Evolutionary conservation across 2,888 invertebrate species (phyloP), one percentile per base, ranked within the genome.

Genomic region (Geophilus truncorum): DNA sequence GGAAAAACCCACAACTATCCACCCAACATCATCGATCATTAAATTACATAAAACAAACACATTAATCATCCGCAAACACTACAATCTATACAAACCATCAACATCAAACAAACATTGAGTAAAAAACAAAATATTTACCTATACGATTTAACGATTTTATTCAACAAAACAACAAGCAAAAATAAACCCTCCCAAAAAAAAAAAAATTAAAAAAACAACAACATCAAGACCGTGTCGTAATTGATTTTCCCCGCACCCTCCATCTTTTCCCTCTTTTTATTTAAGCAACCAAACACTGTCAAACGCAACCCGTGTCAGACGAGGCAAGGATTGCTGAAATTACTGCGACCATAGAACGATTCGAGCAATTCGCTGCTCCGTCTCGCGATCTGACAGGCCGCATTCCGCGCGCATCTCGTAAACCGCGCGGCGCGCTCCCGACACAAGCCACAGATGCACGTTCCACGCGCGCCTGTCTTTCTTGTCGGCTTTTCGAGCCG

Each of bases 391-490:
- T 30, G 32, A 18, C 18, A 32, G 12, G 5, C 25, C 18, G 30
- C 6, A 77, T 77, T 77, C 77, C 77, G 32, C 18, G n/a, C 28
- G 77, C 7, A 10, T 25, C 70, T 40, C 70, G 28, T 70, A 70
- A 70, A 70, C 70, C 70, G 70, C 70, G 70, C 28, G 70, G 70
- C 70, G 12, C 28, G 70, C 70, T 10, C 28, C 77, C 77, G 77
- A 77, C 77, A 77, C 77, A 77, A 77, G 77, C 28, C 77, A 28
- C 23, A 23, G 5, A 70, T 23, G 23, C 70, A 10, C 70, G 77
- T 32, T 25, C 18, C 32, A 25, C 28, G 28, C 77, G 15, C 28
- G 6, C 77, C 28, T 77, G 77, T 25, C 77, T 25, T 32, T 25
- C 30, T 77, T 77, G 77, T 32, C 25, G 25, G 25, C 30, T n/a